Conservation (phyloP, 2,888 invertebrate genomes). For the Ptychoptera albimana region DNA sequence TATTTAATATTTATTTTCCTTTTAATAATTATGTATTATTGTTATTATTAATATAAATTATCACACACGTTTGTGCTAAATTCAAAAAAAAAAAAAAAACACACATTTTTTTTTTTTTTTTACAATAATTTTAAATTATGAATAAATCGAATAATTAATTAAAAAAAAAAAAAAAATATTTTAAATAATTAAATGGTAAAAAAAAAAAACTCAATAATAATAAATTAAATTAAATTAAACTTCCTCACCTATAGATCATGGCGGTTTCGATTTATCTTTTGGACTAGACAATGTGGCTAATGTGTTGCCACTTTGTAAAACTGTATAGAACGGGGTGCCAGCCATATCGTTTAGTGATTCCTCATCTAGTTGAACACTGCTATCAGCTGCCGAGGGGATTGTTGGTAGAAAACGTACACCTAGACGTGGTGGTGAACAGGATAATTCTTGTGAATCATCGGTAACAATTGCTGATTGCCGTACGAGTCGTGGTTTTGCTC, state of each 20-base stretch:
- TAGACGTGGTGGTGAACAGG: conserved; percentile 29
- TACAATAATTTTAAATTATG: no score
- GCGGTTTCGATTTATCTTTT: conserved; percentile 20
- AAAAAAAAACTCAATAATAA: no score
- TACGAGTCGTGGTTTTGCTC: conserved; percentile 56
- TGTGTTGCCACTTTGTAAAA: conserved; percentile 15
- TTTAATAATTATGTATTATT: no score
- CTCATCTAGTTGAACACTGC: conserved; percentile 50
- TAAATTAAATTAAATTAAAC: no score
- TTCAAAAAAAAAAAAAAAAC: no score
- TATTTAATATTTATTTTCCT: no score
- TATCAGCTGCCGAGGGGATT: conserved; percentile 58
- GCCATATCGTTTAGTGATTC: conserved; percentile 25
- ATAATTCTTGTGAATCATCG: conserved; percentile 45
- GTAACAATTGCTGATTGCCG: conserved; percentile 67
- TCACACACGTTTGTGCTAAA: no score
- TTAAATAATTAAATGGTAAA: no score
- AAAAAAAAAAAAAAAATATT: no score
- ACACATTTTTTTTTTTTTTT: no score
- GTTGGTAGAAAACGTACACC: conserved; percentile 49
- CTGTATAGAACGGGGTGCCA: conserved; percentile 15
- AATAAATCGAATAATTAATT: no score
- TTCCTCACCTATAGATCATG: conserved; percentile 13
- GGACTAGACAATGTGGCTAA: conserved; percentile 19
- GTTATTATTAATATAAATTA: no score